These are phyloP conservation scores for Grus americana DNA, from an alignment of 2,113 vertebrate genomes.

Conservation along the genomic window DNA sequence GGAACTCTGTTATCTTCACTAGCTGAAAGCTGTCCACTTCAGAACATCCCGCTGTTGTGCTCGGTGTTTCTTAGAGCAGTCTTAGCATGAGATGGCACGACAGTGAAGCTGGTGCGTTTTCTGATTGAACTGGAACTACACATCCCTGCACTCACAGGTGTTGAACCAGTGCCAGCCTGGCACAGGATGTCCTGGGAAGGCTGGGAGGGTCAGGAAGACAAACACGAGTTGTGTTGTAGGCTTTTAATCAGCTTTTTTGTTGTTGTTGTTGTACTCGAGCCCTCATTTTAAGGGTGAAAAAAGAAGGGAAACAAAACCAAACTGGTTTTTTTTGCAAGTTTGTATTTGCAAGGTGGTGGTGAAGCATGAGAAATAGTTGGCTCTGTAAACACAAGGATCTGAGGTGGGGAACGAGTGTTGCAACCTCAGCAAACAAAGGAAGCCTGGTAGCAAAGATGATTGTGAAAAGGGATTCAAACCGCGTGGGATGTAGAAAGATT, in stretches of 20 bases:
- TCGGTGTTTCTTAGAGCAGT: rapidly evolving
- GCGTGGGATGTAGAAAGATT: neutral
- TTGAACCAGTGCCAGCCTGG: neutral
- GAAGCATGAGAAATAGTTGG: neutral
- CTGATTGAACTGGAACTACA: neutral
- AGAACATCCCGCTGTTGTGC: neutral
- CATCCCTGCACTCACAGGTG: rapidly evolving
- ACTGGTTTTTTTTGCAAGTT: neutral
- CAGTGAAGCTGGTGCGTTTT: neutral
- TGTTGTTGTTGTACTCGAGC: neutral
- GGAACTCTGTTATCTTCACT: neutral
- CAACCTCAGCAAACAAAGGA: neutral
- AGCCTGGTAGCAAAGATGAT: neutral
- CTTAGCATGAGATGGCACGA: rapidly evolving
- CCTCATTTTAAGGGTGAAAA: neutral
- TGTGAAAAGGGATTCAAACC: neutral
- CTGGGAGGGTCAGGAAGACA: neutral
- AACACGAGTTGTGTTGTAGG: rapidly evolving
- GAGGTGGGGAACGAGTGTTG: neutral
- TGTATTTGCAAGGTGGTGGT: neutral
- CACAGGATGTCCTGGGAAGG: neutral
- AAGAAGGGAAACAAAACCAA: neutral
- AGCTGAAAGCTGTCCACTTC: neutral
- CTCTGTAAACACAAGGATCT: neutral
- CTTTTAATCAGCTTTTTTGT: neutral